Conservation (phyloP, 2,797 vertebrate species). For the Sebastes paucispinis region DNA sequence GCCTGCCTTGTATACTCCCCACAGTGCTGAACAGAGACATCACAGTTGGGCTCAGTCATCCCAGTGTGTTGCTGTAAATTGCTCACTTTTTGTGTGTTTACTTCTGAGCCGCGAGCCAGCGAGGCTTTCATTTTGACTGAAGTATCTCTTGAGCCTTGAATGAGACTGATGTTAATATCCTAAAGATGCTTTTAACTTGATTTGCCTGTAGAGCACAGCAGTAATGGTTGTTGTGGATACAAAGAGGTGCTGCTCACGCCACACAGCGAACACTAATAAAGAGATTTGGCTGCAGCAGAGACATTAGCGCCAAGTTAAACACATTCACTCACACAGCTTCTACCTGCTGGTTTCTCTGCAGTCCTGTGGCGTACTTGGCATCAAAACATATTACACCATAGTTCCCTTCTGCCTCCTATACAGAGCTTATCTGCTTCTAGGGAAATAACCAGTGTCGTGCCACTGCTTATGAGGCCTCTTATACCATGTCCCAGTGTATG, state of each 20-base stretch:
- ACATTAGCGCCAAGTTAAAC: not conserved
- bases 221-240: slow-evolving; percentile 41
- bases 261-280: slow-evolving; percentile 20
- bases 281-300: slow-evolving; percentile 18
- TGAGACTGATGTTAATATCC: slow-evolving; percentile 17
- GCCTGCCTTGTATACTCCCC: not conserved
- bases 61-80: slow-evolving; percentile 12
- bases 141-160: not conserved
- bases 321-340: not conserved
- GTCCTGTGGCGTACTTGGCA: not conserved
- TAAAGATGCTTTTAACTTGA: slow-evolving; percentile 16
- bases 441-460: not conserved
- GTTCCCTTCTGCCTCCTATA: not conserved
- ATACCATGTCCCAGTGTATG: slow-evolving; percentile 53
- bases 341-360: not conserved
- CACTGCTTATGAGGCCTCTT: slow-evolving; percentile 4
- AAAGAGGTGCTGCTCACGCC: slow-evolving; percentile 5
- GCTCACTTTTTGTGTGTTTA: slow-evolving; percentile 8
- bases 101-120: not conserved
- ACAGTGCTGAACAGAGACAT: not conserved
- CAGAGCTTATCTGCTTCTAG: not conserved
- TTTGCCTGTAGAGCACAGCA: slow-evolving; percentile 1
- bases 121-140: not conserved
- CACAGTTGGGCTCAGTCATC: not conserved
- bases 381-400: not conserved